A percentile compares a stretch with the other conserved stretches of the same genome.
These are phyloP conservation scores for Nemoura dubitans DNA, from an alignment of 2,888 invertebrate species.

Conservation along the genomic window DNA sequence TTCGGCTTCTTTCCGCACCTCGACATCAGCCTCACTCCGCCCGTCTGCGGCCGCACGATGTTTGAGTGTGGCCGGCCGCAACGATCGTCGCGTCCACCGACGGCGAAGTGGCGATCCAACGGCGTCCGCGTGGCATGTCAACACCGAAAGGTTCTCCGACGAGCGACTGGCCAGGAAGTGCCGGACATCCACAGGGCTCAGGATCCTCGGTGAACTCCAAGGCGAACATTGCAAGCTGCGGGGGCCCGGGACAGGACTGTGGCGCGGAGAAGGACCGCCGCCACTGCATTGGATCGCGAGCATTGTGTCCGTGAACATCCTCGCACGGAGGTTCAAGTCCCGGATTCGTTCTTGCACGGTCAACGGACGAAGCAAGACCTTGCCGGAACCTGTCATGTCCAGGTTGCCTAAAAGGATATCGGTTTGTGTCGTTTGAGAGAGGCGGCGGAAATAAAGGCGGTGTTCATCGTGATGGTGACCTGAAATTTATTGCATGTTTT, in stretches of 20 bases:
- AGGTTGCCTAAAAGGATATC: slow-evolving; percentile 61
- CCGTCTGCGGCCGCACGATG: slow-evolving; percentile 46
- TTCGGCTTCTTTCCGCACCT: slow-evolving; percentile 54
- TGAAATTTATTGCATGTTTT: slow-evolving; percentile 44
- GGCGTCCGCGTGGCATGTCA: slow-evolving; percentile 52
- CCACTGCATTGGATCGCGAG: slow-evolving; percentile 58
- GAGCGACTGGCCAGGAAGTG: slow-evolving; percentile 61
- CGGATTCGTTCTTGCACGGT: slow-evolving; percentile 62
- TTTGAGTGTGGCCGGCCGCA: slow-evolving; percentile 52
- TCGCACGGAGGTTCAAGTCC: slow-evolving; percentile 61
- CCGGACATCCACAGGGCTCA: slow-evolving; percentile 61
- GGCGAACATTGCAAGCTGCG: slow-evolving; percentile 60
- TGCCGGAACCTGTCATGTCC: slow-evolving; percentile 58
- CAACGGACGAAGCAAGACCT: slow-evolving; percentile 59
- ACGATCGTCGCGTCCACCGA: slow-evolving; percentile 57
- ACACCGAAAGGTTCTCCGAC: slow-evolving; percentile 59
- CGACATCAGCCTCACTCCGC: slow-evolving; percentile 48
- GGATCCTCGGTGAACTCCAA: slow-evolving; percentile 62
- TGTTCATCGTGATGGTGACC: slow-evolving; percentile 58
- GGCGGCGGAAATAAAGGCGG: slow-evolving; percentile 59
- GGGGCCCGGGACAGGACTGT: slow-evolving; percentile 55
- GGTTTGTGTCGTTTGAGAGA: slow-evolving; percentile 62
- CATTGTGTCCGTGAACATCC: slow-evolving; percentile 62
- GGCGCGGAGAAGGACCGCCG: slow-evolving; percentile 54
- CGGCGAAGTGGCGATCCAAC: slow-evolving; percentile 58